phyloP scores from a whole-genome alignment of 2,113 vertebrate genomes.

The Chrysochloris asiatica region DNA sequence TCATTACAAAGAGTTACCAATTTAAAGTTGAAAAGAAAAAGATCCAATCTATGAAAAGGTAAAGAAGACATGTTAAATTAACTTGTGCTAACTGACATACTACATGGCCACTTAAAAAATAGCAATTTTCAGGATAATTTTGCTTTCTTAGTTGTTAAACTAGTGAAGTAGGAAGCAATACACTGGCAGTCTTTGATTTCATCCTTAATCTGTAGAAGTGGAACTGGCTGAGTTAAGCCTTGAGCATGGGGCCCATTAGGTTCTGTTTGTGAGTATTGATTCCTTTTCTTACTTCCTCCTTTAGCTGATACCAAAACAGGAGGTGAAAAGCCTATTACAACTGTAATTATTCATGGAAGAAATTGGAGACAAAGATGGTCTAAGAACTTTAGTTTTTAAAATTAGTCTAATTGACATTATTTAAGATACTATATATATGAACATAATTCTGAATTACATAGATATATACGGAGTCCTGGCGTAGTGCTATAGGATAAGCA shows the following conservation, averaged over 20 bases:
- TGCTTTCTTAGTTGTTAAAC: neutral
- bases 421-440: neutral
- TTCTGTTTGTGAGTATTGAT: slow-evolving; percentile 22
- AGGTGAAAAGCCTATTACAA: slow-evolving; percentile 8
- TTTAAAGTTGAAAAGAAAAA: slow-evolving; percentile 33
- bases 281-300: slow-evolving; percentile 72
- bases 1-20: slow-evolving; percentile 10
- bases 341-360: neutral
- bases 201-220: slow-evolving; percentile 52
- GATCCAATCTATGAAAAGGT: neutral
- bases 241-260: neutral
- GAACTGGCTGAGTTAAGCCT: slow-evolving; percentile 57
- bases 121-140: slow-evolving; percentile 18
- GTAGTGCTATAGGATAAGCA: too few species aligned
- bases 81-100: neutral
- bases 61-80: neutral
- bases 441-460: slow-evolving; percentile 18
- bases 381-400: slow-evolving; percentile 21
- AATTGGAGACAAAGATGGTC: neutral
- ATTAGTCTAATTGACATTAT: slow-evolving; percentile 16
- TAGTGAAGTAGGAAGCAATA: slow-evolving; percentile 17
- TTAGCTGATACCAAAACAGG: slow-evolving; percentile 51
- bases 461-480: too few species aligned
- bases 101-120: neutral
- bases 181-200: slow-evolving; percentile 48